Conservation (phyloP, 2,888 invertebrate genomes). For the Quadroppia sp. region DNA sequence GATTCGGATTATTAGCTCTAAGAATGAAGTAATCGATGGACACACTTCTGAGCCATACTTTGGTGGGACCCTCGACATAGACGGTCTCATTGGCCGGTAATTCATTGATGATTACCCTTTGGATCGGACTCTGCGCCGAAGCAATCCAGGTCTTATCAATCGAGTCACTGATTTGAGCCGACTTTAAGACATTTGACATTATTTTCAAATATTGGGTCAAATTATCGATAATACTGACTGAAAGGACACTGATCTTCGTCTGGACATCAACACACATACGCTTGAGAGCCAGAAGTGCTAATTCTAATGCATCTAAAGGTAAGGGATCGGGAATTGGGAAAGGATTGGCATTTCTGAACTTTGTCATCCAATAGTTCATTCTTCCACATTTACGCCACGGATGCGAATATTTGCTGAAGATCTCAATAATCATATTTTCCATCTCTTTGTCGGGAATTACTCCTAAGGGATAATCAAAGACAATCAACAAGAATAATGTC, state of each 20-base stretch:
- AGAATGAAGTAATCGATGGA: slow-evolving; percentile 78
- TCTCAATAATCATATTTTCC: slow-evolving; percentile 72
- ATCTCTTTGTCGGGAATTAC: slow-evolving; percentile 88
- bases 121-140: slow-evolving; percentile 74
- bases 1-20: slow-evolving; percentile 59
- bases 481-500: background rate
- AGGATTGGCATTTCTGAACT: slow-evolving; percentile 83
- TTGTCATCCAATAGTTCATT: slow-evolving; percentile 69
- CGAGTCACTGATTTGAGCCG: slow-evolving; percentile 61
- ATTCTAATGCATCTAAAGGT: slow-evolving; percentile 69
- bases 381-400: slow-evolving; percentile 55
- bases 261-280: slow-evolving; percentile 79
- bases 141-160: slow-evolving; percentile 88
- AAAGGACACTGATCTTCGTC: slow-evolving; percentile 63
- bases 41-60: slow-evolving; percentile 70
- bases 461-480: background rate
- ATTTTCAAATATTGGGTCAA: slow-evolving; percentile 12
- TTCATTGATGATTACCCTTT: slow-evolving; percentile 64
- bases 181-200: background rate
- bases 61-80: slow-evolving; percentile 78
- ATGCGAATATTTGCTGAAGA: slow-evolving; percentile 64
- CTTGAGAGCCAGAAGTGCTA: slow-evolving; percentile 75
- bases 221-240: slow-evolving; percentile 55
- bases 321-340: slow-evolving; percentile 73
- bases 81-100: slow-evolving; percentile 63